Percentiles rank a stretch among this genome's conserved stretches.
Evolutionary conservation across 2,113 vertebrate genomes (phyloP).

Genomic region (Sialia sialis): DNA sequence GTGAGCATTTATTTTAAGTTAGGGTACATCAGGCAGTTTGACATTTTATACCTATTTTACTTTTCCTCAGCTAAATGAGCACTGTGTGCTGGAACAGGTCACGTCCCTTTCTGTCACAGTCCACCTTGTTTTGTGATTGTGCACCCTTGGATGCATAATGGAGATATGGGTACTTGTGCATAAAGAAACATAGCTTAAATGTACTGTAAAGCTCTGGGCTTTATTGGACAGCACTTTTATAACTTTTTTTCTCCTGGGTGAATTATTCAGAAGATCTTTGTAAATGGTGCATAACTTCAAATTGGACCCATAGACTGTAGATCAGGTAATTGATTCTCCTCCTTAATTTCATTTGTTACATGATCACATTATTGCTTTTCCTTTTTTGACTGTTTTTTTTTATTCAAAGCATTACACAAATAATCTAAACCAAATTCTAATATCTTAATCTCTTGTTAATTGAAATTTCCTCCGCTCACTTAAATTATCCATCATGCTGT

Average conservation of each 20-base stretch:
- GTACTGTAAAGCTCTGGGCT: constrained; percentile 53
- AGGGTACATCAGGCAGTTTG: not conserved
- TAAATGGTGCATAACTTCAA: constrained; percentile 54
- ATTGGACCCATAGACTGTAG: not conserved
- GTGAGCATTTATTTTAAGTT: constrained; percentile 33
- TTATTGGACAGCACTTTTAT: constrained; percentile 45
- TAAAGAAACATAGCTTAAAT: constrained; percentile 60
- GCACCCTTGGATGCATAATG: constrained; percentile 47
- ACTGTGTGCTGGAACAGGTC: constrained; percentile 60
- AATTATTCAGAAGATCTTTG: constrained; percentile 45
- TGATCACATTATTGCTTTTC: not conserved
- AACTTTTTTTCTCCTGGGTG: not conserved
- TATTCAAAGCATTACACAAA: not conserved
- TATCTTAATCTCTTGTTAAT: not conserved
- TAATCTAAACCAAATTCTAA: not conserved
- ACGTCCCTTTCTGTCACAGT: constrained; percentile 59
- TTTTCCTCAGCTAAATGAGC: constrained; percentile 32
- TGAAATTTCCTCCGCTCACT: not conserved
- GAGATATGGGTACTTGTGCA: constrained; percentile 51
- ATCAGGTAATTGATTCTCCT: constrained; percentile 21
- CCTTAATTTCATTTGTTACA: constrained; percentile 9
- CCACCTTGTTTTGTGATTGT: constrained; percentile 62
- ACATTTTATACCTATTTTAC: constrained; percentile 50
- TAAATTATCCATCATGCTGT: not conserved
- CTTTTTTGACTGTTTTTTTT: not conserved